Percentiles rank a stretch among this genome's conserved stretches.
Evolutionary conservation across 2,888 invertebrate species (phyloP).

Genomic region (Tineola bisselliella): DNA sequence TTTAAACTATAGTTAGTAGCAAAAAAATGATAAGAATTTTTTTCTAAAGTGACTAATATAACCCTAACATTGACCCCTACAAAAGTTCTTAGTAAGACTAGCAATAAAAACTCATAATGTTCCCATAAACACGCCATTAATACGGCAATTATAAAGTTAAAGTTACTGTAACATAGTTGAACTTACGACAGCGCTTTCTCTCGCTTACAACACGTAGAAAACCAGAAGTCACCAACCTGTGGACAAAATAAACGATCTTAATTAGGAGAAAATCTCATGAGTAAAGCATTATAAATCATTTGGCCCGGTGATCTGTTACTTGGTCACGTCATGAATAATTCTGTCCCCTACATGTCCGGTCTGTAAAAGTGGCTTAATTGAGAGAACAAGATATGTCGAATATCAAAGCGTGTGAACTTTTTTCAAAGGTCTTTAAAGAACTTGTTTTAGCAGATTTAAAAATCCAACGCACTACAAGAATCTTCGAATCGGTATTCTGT

Average conservation of each 20-base stretch:
- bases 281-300: constrained; percentile 29
- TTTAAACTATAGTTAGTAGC: too few relatives aligned
- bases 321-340: constrained; percentile 55
- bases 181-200: constrained; percentile 16
- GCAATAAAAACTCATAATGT: constrained; percentile 5
- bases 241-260: constrained; percentile 24
- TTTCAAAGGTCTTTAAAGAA: constrained; percentile 32
- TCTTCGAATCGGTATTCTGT: background rate
- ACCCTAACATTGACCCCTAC: background rate
- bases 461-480: background rate
- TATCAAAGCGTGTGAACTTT: constrained; percentile 48
- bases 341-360: constrained; percentile 40
- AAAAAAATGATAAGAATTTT: background rate
- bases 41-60: constrained; percentile 1
- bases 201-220: constrained; percentile 9
- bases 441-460: constrained; percentile 20
- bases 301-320: constrained; percentile 35
- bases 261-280: constrained; percentile 24
- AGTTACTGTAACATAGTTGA: constrained; percentile 5
- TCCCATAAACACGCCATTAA: background rate
- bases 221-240: constrained; percentile 21
- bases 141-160: background rate
- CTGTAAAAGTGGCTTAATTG: constrained; percentile 51
- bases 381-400: constrained; percentile 50
- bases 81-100: background rate